Evolutionary conservation across 2,797 vertebrate species (phyloP).

Genomic region (Dicrostonyx torquatus): DNA sequence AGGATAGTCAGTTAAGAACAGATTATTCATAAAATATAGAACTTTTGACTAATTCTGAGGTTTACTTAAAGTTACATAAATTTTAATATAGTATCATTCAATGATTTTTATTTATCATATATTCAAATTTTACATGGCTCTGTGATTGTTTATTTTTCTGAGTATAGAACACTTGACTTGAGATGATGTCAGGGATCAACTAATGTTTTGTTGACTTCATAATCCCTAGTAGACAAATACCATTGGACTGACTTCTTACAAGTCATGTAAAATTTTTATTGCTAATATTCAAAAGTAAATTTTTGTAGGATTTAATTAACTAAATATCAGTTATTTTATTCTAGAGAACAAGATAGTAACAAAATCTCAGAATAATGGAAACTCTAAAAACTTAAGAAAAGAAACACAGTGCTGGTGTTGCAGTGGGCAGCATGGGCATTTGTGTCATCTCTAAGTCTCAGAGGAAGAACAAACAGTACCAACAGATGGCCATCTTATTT

Average conservation of each 20-base stretch:
- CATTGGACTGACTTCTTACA: slow-evolving; percentile 13
- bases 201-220: slow-evolving; percentile 31
- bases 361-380: not conserved
- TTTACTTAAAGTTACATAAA: not conserved
- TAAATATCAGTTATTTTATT: slow-evolving; percentile 40
- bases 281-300: not conserved
- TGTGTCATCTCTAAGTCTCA: not conserved
- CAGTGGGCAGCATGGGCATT: fast-evolving
- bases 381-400: slow-evolving; percentile 30
- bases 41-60: not conserved
- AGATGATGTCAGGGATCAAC: not conserved
- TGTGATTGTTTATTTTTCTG: slow-evolving; percentile 48
- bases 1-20: not conserved
- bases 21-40: not conserved
- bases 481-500: slow-evolving; percentile 46
- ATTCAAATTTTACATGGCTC: slow-evolving; percentile 16
- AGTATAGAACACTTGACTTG: not conserved
- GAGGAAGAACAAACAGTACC: slow-evolving; percentile 6
- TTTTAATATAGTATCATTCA: not conserved
- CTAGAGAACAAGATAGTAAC: not conserved
- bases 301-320: slow-evolving; percentile 23
- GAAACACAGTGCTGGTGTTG: slow-evolving; percentile 7
- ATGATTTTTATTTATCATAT: not conserved
- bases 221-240: slow-evolving; percentile 65
- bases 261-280: slow-evolving; percentile 65